These are phyloP conservation scores for Sialis lutaria DNA, from an alignment of 2,888 invertebrate species.

Conservation along the genomic window DNA sequence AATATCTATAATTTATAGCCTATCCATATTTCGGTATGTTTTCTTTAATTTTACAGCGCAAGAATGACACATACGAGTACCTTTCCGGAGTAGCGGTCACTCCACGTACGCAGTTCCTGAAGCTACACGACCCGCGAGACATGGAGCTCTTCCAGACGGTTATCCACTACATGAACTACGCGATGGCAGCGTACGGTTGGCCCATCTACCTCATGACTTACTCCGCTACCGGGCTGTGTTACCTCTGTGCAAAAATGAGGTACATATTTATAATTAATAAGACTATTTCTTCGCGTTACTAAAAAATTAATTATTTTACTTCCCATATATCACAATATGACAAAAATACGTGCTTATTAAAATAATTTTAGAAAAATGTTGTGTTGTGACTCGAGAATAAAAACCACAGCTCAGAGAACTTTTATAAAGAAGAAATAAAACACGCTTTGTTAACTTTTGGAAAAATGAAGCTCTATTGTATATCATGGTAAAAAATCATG, in stretches of 20 bases:
- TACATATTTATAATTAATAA: conserved; percentile 16
- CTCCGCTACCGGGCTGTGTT: conserved; percentile 49
- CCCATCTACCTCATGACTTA: conserved; percentile 66
- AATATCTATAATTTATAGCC: too few species aligned
- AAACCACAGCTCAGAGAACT: too few species aligned
- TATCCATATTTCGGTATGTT: too few species aligned
- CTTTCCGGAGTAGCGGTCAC: conserved; percentile 73
- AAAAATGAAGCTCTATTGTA: too few species aligned
- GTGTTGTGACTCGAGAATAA: too few species aligned
- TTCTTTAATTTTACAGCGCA: conserved; percentile 31
- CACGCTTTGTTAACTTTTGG: too few species aligned
- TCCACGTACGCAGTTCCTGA: conserved; percentile 62
- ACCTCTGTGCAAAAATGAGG: conserved; percentile 49
- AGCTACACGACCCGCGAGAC: conserved; percentile 54
- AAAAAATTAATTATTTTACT: not conserved
- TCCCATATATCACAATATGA: not conserved
- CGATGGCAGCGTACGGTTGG: conserved; percentile 77
- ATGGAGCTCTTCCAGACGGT: conserved; percentile 51
- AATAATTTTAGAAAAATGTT: too few species aligned
- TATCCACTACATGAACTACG: conserved; percentile 71
- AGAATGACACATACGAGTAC: conserved; percentile 71
- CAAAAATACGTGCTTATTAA: too few species aligned
- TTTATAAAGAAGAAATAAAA: too few species aligned
- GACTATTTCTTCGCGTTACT: too few species aligned
- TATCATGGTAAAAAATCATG: too few species aligned